These are phyloP conservation scores for Toxotes lorentzi DNA, from an alignment of 2,797 vertebrate genomes.

Conservation along the genomic window DNA sequence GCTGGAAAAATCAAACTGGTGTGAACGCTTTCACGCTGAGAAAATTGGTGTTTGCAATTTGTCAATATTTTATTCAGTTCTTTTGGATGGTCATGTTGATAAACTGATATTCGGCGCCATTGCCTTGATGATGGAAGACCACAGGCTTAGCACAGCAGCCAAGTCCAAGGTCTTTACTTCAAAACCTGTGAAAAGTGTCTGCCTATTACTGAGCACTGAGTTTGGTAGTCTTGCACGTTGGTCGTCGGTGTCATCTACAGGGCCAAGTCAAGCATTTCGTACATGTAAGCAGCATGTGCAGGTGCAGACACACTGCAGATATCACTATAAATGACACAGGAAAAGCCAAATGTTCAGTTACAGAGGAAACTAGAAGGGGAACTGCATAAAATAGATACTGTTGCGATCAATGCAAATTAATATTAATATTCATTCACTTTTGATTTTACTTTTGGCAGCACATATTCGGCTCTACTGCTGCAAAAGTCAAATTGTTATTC, in stretches of 20 bases:
- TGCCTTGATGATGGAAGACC: not conserved
- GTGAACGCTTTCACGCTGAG: not conserved
- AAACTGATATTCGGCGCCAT: not conserved
- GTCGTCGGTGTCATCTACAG: not conserved
- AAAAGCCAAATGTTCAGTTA: not conserved
- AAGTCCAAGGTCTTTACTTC: not conserved
- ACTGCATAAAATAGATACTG: not conserved
- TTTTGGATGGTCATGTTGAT: not conserved
- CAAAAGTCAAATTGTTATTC: too few relatives aligned
- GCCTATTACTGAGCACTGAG: not conserved
- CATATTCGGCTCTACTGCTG: too few relatives aligned
- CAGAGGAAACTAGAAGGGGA: slow-evolving; percentile 42
- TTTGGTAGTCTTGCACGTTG: not conserved
- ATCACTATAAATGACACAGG: not conserved
- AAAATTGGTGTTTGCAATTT: not conserved
- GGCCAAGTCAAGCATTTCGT: slow-evolving; percentile 20
- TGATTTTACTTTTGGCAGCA: not conserved
- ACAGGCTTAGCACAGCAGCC: not conserved
- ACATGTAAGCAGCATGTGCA: slow-evolving; percentile 9
- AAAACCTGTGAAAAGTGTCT: not conserved
- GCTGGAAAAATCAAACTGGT: not conserved
- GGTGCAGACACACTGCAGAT: slow-evolving; percentile 26
- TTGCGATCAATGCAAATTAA: slow-evolving; percentile 23
- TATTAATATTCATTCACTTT: not conserved
- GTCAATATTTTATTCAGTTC: not conserved